Percentiles rank a stretch among this genome's conserved stretches.
Evolutionary conservation across 2,113 vertebrate species (phyloP).

Genomic region (Rattus rattus): DNA sequence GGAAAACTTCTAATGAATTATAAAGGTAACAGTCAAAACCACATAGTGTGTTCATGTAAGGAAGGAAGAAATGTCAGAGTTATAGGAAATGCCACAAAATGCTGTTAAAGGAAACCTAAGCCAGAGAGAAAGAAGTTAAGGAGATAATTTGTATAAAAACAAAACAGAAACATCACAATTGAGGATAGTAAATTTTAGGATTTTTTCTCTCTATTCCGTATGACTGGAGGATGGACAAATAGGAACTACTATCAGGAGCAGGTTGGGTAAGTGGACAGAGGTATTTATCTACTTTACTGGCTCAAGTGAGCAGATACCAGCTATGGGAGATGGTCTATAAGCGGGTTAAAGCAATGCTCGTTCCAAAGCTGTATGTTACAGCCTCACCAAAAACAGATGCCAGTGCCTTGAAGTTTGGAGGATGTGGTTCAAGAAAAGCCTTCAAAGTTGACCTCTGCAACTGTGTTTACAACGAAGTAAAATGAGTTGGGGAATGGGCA

Average conservation of each 20-base stretch:
- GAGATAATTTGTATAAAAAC: not conserved
- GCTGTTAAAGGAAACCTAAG: not conserved
- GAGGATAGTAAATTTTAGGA: not conserved
- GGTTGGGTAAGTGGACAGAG: not conserved
- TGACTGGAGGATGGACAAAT: not conserved
- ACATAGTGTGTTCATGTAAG: not conserved
- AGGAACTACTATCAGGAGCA: not conserved
- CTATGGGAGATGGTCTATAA: not conserved
- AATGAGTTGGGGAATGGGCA: not conserved
- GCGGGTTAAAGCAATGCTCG: not conserved
- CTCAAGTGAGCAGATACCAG: not conserved
- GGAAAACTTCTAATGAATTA: not conserved
- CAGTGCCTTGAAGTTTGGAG: not conserved
- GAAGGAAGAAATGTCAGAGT: not conserved
- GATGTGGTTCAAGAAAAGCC: not conserved
- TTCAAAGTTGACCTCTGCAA: not conserved
- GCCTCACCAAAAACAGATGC: not conserved
- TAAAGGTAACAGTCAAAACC: constrained; percentile 17
- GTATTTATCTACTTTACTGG: not conserved
- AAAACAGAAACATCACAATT: not conserved
- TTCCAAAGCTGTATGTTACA: not conserved
- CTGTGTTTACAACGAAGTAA: not conserved
- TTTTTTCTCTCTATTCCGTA: not conserved
- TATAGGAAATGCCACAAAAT: not conserved
- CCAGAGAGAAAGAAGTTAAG: not conserved